Base-by-base conservation (phyloP, 2,797 vertebrate species). In the Epinephelus awoara region DNA sequence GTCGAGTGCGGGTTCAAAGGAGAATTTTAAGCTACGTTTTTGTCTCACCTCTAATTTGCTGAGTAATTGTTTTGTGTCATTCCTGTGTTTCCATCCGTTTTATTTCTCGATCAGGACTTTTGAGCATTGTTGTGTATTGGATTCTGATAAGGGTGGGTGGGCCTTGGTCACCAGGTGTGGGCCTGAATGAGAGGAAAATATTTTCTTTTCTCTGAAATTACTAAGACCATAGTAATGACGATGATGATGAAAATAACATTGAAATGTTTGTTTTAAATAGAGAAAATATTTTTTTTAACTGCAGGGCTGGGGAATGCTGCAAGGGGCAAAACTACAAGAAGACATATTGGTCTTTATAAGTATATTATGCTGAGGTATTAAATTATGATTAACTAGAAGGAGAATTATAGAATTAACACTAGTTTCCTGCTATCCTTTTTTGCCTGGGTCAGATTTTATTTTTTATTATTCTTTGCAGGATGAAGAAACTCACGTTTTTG, bases 241-340 rank as follows among this genome's bases (percentile, higher is more conserved):
- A 84, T 46, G 85, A 88, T 63, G 25, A 85, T 67, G 46, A 87
- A 83, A 51, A 91, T 92, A 93, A 94, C 86, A 93, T 94, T 95
- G 93, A 94, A 93, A 95, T 94, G 93, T 95, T 96, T 95, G 95
- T 95, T 96, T 96, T 95, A 93, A 95, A 95, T 94, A 95, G 94
- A 95, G 95, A 96, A 93, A 95, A 95, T 95, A 95, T 95, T 95
- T 96, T 96, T 95, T 96, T 96, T 96, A 94, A 95, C 92, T 95
- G 92, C 93, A 91, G 93, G 93, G 93, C 85, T 89, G 92, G 94
- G 94, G 92, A 93, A 90, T 94, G 93, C 93, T 93, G 93, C 92
- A 92, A 94, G 92, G 92, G 93, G 93, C 88, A 92, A 92, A 94
- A 92, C 86, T 89, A 93, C 88, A 85, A 91, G 91, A 85, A 91